Base-by-base conservation (phyloP, 2,113 vertebrate species). In the Phoxinus phoxinus region DNA sequence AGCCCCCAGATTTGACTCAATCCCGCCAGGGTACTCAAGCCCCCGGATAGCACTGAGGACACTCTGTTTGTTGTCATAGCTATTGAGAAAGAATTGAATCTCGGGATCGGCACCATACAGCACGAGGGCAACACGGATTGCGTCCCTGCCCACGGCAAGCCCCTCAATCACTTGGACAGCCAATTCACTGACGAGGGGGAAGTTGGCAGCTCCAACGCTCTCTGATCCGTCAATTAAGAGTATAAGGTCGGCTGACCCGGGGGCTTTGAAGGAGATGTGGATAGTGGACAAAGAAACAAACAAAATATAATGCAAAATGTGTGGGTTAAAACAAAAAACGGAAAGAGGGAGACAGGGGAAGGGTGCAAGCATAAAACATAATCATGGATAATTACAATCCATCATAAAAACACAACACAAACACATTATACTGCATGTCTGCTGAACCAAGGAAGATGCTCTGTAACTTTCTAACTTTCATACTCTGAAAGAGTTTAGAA, bases 151-250 rank as follows among this genome's bases (percentile, higher is more conserved):
- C 91, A 99, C 90, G 89, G 95, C 93, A 89, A 99, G 96, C 92
- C 17, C 93, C 89, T 98, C 96, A 96, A 99, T 94, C 94, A 98
- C 93, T 97, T 93, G 97, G 93, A 97, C 93, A 95, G 96, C 95
- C 95, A 98, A 96, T 95, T 97, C 94, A 53, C 95, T 96, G 93
- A 99, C 93, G 93, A 90, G 92, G 92, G 93, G 94, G 91, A 99
- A 99, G 96, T 97, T 94, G 95, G 90, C 92, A 91, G 96, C 91
- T 97, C 97, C 97, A 96, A 97, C 92, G 95, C 96, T 97, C 95
- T 98, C 90, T 95, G 98, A 99, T 98, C 97, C 98, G 1, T 99
- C 98, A 98, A 99, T 97, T 97, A 99, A 97, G 97, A 99, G 95
- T 95, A 99, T 93, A 94, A 99, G 94, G 96, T 99, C 98, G 94